phyloP scores from a whole-genome alignment of 1,140 invertebrate genomes.

The Hyphantria cunea region DNA sequence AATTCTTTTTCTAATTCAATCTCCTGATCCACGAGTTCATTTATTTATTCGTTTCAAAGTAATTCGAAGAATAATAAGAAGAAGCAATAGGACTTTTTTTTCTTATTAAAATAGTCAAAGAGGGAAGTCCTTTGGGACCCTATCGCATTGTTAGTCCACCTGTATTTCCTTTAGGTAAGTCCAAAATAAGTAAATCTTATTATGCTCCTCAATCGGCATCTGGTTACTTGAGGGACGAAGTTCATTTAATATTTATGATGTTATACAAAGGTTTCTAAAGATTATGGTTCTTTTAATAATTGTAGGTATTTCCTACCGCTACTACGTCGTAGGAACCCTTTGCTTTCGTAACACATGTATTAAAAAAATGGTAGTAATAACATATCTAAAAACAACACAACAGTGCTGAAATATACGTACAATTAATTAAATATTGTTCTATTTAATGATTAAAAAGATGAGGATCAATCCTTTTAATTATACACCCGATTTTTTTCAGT shows the following conservation, averaged over 20 bases:
- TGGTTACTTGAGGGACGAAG: slow-evolving; percentile 62
- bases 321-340: neutral
- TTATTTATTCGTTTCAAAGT: slow-evolving; percentile 77
- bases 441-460: too few relatives aligned
- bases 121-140: slow-evolving; percentile 55
- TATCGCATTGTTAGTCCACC: slow-evolving; percentile 70
- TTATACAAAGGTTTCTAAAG: slow-evolving; percentile 11
- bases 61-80: slow-evolving; percentile 48
- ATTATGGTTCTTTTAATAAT: slow-evolving; percentile 6
- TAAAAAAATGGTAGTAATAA: neutral
- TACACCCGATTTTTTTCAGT: too few relatives aligned
- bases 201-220: slow-evolving; percentile 70
- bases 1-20: slow-evolving; percentile 77
- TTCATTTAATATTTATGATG: slow-evolving; percentile 57
- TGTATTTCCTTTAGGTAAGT: slow-evolving; percentile 66
- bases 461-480: too few relatives aligned
- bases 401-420: too few relatives aligned
- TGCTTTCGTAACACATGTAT: neutral
- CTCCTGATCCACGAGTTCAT: slow-evolving; percentile 69
- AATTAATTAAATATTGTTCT: too few relatives aligned
- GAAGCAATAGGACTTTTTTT: slow-evolving; percentile 63
- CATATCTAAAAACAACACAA: too few relatives aligned
- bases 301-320: neutral
- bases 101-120: slow-evolving; percentile 77
- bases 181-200: slow-evolving; percentile 75